Evolutionary conservation across 2,797 vertebrate species (phyloP).

Genomic region (Ctenopoma kingsleyae): DNA sequence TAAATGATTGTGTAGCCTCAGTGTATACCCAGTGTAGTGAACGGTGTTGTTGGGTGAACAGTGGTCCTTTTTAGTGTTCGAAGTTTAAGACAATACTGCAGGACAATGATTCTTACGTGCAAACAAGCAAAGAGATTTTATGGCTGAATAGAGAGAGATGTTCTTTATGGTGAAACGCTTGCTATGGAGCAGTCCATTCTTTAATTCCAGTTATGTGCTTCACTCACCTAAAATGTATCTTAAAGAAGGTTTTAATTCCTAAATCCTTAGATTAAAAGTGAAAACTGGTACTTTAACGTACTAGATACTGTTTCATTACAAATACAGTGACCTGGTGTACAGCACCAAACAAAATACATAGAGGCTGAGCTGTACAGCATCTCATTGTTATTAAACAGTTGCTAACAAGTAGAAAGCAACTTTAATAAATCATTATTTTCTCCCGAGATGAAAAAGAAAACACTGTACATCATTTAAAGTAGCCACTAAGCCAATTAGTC

Average conservation of each 20-base stretch:
- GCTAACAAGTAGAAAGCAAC: conserved; percentile 51
- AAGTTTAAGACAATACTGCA: not conserved
- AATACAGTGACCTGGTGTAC: not conserved
- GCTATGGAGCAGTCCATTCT: not conserved
- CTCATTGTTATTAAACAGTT: conserved; percentile 19
- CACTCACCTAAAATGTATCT: not conserved
- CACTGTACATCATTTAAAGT: conserved; percentile 55
- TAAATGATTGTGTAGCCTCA: no score
- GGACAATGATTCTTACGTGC: not conserved
- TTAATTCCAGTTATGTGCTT: conserved; percentile 10
- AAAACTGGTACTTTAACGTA: not conserved
- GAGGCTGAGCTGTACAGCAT: not conserved
- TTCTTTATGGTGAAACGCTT: not conserved
- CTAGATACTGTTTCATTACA: not conserved
- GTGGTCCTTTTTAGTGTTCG: not conserved
- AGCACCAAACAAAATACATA: not conserved
- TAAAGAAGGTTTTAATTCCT: not conserved
- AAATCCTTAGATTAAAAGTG: not conserved
- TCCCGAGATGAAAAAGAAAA: conserved; percentile 46
- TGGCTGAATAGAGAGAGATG: not conserved
- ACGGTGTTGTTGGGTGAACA: no score
- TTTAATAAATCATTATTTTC: conserved; percentile 61
- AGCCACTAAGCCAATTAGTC: conserved; percentile 70
- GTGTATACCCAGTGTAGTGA: no score
- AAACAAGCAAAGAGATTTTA: not conserved